phyloP scores from a whole-genome alignment of 1,140 invertebrate species.

The Cotesia typhae region DNA sequence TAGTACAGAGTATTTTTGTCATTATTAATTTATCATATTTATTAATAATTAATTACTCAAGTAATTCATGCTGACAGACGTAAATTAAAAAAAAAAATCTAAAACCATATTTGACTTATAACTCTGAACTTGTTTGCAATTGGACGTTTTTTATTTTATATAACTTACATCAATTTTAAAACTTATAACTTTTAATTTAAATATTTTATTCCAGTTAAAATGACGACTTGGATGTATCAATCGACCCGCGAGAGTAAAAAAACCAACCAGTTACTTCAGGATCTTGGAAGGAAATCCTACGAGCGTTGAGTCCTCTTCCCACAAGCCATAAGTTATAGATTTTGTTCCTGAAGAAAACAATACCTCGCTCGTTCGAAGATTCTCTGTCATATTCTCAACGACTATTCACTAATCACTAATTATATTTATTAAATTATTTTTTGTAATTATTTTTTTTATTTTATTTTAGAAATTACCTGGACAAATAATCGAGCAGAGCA shows the following conservation, averaged over 20 bases:
- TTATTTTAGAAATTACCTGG: conserved; percentile 49
- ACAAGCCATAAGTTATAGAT: too few relatives aligned
- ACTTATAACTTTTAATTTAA: too few relatives aligned
- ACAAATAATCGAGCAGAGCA: conserved; percentile 52
- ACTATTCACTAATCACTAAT: conserved; percentile 3
- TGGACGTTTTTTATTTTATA: background rate
- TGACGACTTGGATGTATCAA: too few relatives aligned
- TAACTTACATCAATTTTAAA: background rate
- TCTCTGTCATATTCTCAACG: background rate
- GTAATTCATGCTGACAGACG: background rate
- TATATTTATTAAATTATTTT: conserved; percentile 9
- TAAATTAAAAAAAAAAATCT: conserved; percentile 7
- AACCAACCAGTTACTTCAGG: too few relatives aligned
- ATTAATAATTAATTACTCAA: background rate
- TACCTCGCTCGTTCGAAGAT: too few relatives aligned
- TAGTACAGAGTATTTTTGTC: conserved; percentile 48
- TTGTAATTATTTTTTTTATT: conserved; percentile 16
- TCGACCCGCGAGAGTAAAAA: too few relatives aligned
- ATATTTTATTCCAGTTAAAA: too few relatives aligned
- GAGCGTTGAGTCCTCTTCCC: too few relatives aligned
- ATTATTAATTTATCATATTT: conserved; percentile 37
- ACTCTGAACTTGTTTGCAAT: conserved; percentile 22
- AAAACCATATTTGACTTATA: background rate
- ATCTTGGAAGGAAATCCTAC: too few relatives aligned
- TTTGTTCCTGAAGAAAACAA: too few relatives aligned